Base-by-base conservation (phyloP, 1,140 invertebrate species). In the Platorchestia sp. region DNA sequence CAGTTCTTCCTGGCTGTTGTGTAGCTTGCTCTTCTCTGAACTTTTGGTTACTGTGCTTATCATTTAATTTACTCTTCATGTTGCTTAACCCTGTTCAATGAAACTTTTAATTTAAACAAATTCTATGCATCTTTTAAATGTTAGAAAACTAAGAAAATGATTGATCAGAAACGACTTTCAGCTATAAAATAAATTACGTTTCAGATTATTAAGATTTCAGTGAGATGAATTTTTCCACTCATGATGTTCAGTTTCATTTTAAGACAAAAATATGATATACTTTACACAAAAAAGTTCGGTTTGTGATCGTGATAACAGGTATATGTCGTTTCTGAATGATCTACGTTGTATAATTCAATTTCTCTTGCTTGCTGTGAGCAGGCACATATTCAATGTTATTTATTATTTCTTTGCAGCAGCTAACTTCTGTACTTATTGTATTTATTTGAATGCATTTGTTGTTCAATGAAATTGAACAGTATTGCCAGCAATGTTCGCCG, bases 81-180 rank as follows among this genome's bases (percentile, higher is more conserved):
- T 75, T 75, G 27, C 22, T 10, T 53, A 93, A 45, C 45, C 90
- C 1, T 27, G 27, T 93, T 86, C 40, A 93, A 53, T 53, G 90
- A 93, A 93, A 93, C 36, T 93, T 91, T 91, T 45, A 47, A 10
- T 22, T 14, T 75, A 75, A 75, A 75, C 36, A 75, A 75, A 75
- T 75, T 75, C 14, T 75, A 10, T 75, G 59, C 59, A 75, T 75
- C 59, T 3, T 36, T 22, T 75, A 75, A 75, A 75, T 75, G 59
- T 75, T 19, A 93, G 90, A 91, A 91, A 53, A 93, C 45, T 45
- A 93, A 53, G 90, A 93, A 47, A 36, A 53, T 93, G 90, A 45
- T 45, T 14, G 7, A 19, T 93, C 90, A 93, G 90, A 45, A 93
- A 53, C 59, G 59, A 93, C 27, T 93, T 93, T 45, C 36, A 22